Evolutionary conservation across 2,888 invertebrate genomes (phyloP).

Genomic region (Chouioia cunea): DNA sequence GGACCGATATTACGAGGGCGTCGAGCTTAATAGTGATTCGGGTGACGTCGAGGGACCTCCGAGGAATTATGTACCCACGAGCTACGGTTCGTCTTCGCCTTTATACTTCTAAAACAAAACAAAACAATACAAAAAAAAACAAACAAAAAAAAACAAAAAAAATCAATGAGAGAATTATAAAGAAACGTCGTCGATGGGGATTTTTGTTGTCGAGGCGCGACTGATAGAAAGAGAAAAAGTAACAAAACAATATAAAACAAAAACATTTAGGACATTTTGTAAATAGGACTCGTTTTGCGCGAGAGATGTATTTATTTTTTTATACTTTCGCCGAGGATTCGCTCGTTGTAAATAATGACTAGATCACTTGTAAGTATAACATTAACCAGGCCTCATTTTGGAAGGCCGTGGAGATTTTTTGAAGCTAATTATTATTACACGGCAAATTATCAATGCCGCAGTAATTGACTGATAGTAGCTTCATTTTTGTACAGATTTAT

Average conservation of each 20-base stretch:
- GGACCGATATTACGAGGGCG: conserved; percentile 46
- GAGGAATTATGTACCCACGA: conserved; percentile 43
- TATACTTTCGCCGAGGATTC: conserved; percentile 35
- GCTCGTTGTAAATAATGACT: conserved; percentile 38
- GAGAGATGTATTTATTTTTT: conserved; percentile 38
- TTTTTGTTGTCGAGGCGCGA: conserved; percentile 33
- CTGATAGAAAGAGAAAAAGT: conserved; percentile 9
- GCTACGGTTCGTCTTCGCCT: conserved; percentile 45
- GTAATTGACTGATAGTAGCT: conserved; percentile 47
- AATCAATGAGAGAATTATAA: too few species aligned
- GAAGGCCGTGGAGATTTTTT: conserved; percentile 3
- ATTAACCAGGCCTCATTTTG: conserved; percentile 16
- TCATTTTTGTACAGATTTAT: conserved; percentile 15
- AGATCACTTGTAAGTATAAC: conserved; percentile 3
- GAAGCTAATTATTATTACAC: neutral
- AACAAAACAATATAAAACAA: too few species aligned
- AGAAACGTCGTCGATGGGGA: conserved; percentile 25
- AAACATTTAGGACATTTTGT: conserved; percentile 29
- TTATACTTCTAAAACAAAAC: conserved; percentile 32
- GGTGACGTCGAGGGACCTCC: conserved; percentile 45
- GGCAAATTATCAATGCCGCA: conserved; percentile 27
- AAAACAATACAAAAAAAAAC: conserved; percentile 7
- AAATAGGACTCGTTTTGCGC: conserved; percentile 33
- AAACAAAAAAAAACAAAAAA: conserved; percentile 11
- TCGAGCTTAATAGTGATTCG: conserved; percentile 45